A percentile compares a stretch with the other conserved stretches of the same genome.
phyloP scores from a whole-genome alignment of 2,797 vertebrate genomes.

The Halcyon chelicuti region DNA sequence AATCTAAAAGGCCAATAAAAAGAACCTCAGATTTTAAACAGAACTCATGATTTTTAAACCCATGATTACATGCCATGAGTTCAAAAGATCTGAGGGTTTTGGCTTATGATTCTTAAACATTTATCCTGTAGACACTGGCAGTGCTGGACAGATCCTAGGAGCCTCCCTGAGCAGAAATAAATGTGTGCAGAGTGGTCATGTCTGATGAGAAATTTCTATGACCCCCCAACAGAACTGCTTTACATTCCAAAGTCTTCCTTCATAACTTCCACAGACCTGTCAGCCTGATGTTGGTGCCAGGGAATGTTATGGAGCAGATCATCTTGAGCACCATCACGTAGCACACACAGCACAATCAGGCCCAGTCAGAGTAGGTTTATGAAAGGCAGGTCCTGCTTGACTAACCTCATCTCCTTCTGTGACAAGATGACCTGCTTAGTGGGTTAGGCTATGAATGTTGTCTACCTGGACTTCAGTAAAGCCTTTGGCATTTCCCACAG shows the following conservation, averaged over 20 bases:
- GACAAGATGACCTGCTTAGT: not conserved
- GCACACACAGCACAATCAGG: not conserved
- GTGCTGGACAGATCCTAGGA: not conserved
- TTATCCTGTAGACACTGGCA: not conserved
- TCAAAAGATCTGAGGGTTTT: not conserved
- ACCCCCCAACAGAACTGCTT: not conserved
- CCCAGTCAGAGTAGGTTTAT: not conserved
- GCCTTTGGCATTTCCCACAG: not conserved
- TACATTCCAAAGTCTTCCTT: not conserved
- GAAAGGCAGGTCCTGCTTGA: not conserved
- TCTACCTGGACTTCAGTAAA: not conserved
- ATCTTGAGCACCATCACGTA: not conserved
- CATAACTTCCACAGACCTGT: not conserved
- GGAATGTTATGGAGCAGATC: not conserved
- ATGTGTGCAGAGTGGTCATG: rapidly evolving
- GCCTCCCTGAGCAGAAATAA: not conserved
- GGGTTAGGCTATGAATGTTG: not conserved
- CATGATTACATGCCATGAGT: not conserved
- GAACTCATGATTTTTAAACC: not conserved
- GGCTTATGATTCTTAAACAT: not conserved
- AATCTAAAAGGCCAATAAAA: not conserved
- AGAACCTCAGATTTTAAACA: not conserved
- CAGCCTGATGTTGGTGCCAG: not conserved
- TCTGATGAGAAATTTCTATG: not conserved
- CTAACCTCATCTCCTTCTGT: not conserved